These are phyloP conservation scores for Spheniscus mendiculus DNA, from an alignment of 2,113 vertebrate genomes.

Conservation along the genomic window DNA sequence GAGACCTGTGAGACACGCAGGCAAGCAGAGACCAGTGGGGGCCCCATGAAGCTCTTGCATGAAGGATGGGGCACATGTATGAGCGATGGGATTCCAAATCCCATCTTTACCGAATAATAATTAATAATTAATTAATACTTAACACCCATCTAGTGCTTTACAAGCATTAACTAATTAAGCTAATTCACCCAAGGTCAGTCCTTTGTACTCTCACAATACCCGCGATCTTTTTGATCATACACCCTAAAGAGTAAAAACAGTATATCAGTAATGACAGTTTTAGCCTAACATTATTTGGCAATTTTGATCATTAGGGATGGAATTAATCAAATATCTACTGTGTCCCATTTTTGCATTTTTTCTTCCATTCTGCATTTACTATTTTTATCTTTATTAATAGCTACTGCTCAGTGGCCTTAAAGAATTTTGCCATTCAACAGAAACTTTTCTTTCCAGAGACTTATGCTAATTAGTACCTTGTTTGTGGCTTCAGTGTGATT, in stretches of 20 bases:
- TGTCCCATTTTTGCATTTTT: constrained; percentile 55
- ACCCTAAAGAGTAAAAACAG: constrained; percentile 62
- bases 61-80: constrained; percentile 33
- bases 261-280: constrained; percentile 62
- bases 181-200: constrained; percentile 70
- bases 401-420: constrained; percentile 66
- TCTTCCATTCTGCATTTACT: constrained; percentile 49
- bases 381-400: constrained; percentile 66
- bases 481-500: constrained; percentile 63
- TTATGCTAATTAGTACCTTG: constrained; percentile 71
- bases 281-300: constrained; percentile 57
- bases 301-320: constrained; percentile 67
- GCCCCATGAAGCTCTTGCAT: neutral
- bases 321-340: constrained; percentile 61
- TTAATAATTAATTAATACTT: constrained; percentile 69
- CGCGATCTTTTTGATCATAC: constrained; percentile 63
- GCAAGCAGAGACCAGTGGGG: neutral
- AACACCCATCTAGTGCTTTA: constrained; percentile 62
- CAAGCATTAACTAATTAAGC: constrained; percentile 72
- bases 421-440: constrained; percentile 60
- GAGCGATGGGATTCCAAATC: constrained; percentile 53
- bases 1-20: neutral
- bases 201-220: constrained; percentile 64
- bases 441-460: constrained; percentile 70
- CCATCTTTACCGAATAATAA: constrained; percentile 63